phyloP scores from a whole-genome alignment of 2,113 vertebrate species.

The Cyanistes caeruleus region DNA sequence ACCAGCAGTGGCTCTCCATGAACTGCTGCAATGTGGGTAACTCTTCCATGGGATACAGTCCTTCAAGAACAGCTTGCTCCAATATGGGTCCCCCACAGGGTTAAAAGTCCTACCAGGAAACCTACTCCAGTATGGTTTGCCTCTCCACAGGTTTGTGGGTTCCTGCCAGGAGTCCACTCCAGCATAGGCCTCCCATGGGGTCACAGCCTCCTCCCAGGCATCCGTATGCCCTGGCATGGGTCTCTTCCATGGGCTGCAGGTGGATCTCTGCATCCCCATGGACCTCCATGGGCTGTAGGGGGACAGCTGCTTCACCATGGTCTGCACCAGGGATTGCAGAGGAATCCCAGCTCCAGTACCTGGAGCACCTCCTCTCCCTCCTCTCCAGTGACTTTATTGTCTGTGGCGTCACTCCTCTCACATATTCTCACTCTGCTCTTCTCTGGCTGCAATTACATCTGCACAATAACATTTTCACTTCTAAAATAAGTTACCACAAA shows the following conservation, averaged over 20 bases:
- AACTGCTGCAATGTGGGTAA: background rate
- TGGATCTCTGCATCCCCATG: background rate
- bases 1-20: background rate
- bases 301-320: background rate
- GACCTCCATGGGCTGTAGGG: background rate
- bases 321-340: background rate
- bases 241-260: background rate
- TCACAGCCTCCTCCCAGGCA: background rate
- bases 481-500: background rate
- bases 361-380: background rate
- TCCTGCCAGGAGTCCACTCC: background rate
- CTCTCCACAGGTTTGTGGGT: no score
- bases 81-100: fast-evolving
- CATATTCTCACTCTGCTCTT: background rate
- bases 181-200: background rate
- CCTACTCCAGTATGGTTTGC: background rate
- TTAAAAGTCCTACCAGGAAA: background rate
- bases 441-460: background rate
- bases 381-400: background rate
- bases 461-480: background rate
- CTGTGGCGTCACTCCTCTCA: background rate
- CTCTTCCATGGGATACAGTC: background rate
- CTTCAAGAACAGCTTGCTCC: background rate
- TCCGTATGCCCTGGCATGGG: fast-evolving
- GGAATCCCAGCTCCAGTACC: background rate